Evolutionary conservation across 2,113 vertebrate genomes (phyloP).

Genomic region (Podarcis cretensis): DNA sequence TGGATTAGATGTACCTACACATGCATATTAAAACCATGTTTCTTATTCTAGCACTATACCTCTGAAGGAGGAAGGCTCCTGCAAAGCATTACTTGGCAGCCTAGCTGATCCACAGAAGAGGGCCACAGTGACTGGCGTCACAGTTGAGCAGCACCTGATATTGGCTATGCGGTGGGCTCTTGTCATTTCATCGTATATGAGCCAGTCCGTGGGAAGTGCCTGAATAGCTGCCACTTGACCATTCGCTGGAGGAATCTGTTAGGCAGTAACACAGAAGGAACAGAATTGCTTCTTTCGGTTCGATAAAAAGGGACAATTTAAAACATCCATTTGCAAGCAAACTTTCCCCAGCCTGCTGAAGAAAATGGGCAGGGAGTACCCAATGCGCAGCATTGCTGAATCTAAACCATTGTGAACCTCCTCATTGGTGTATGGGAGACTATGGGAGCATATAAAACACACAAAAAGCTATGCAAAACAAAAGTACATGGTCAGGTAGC

Average conservation of each 20-base stretch:
- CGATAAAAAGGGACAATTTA: not conserved
- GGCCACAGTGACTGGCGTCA: conserved; percentile 85
- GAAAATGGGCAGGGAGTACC: not conserved
- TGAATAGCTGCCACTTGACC: conserved; percentile 80
- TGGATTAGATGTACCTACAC: no score
- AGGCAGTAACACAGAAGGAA: conserved; percentile 11
- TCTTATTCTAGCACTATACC: conserved; percentile 57
- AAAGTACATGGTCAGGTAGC: not conserved
- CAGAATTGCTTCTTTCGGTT: not conserved
- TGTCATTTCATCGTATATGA: conserved; percentile 95
- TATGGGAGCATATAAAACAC: not conserved
- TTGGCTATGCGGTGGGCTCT: conserved; percentile 88
- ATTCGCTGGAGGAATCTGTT: conserved; percentile 82
- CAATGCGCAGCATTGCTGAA: not conserved
- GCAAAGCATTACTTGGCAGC: conserved; percentile 80
- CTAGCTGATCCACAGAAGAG: conserved; percentile 89
- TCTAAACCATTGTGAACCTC: not conserved
- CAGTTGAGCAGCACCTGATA: conserved; percentile 88
- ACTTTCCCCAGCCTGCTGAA: not conserved
- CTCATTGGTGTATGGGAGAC: not conserved
- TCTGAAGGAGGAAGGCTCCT: conserved; percentile 75
- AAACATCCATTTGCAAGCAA: not conserved
- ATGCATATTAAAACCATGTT: no score
- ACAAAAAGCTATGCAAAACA: not conserved
- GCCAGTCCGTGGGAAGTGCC: conserved; percentile 89